A percentile compares a stretch with the other conserved stretches of the same genome.
Conservation (phyloP, 2,113 vertebrate genomes). For the Epinephelus cyanopodus region DNA sequence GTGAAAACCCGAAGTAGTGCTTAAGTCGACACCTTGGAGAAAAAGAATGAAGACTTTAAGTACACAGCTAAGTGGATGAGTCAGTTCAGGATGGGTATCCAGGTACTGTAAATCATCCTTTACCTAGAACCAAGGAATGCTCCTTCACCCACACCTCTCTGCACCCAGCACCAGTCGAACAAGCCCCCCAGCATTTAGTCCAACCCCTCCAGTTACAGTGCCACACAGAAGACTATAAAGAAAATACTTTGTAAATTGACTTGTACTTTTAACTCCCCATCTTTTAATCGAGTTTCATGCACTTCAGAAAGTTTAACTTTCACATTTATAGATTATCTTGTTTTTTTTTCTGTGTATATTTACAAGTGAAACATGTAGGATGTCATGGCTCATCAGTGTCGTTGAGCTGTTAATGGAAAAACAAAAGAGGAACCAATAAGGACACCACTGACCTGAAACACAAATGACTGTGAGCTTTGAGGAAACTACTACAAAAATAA, state of each 20-base stretch:
- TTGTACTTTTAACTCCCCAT: slow-evolving; percentile 33
- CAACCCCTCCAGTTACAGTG: slow-evolving; percentile 18
- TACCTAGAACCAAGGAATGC: slow-evolving; percentile 59
- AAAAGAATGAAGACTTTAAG: background rate
- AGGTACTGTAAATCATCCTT: slow-evolving; percentile 40
- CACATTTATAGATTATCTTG: slow-evolving; percentile 51
- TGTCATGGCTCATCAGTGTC: slow-evolving; percentile 49
- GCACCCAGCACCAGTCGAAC: slow-evolving; percentile 53
- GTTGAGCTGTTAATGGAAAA: slow-evolving; percentile 20
- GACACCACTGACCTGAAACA: slow-evolving; percentile 42
- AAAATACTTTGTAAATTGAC: slow-evolving; percentile 55
- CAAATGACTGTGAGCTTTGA: slow-evolving; percentile 20
- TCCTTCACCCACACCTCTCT: slow-evolving; percentile 29
- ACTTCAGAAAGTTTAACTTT: slow-evolving; percentile 71
- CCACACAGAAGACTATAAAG: slow-evolving; percentile 21
- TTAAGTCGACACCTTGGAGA: background rate
- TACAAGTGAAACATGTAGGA: slow-evolving; percentile 66
- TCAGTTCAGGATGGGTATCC: slow-evolving; percentile 47
- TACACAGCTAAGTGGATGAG: slow-evolving; percentile 4
- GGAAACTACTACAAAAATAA: slow-evolving; percentile 57
- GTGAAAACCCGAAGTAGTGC: background rate
- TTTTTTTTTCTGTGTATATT: slow-evolving; percentile 67
- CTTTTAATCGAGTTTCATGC: slow-evolving; percentile 61
- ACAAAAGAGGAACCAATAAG: slow-evolving; percentile 13
- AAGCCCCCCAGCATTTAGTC: slow-evolving; percentile 13